Evolutionary conservation across 30 jellyfish, hydroid and myxozoan species (phyloP), one percentile per base, ranked within the genome.

Genomic region (Cassiopea andromeda): DNA sequence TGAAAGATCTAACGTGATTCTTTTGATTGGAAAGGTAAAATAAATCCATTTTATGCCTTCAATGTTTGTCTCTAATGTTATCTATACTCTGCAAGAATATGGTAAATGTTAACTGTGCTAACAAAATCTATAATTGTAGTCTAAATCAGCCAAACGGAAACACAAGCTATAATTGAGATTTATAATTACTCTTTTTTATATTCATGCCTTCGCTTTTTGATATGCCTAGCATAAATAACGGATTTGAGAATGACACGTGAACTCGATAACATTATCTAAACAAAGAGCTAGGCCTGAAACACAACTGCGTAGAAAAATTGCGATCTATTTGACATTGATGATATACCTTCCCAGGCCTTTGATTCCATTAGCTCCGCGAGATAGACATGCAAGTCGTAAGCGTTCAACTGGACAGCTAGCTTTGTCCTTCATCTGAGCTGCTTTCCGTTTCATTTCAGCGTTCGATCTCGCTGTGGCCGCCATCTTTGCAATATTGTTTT

Each of bases 291-390:
- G 78, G 48, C 48, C 78, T n/a, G n/a, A n/a, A n/a, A n/a, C n/a
- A n/a, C n/a, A n/a, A n/a, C n/a, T n/a, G n/a, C n/a, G n/a, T n/a
- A n/a, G n/a, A n/a, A n/a, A 69, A n/a, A n/a, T 13, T 19, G 14
- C 3, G 7, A 13, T 9, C 19, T 72, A 72, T 7, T 15, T 72
- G 27, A 18, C 85, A 8, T 4, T 14, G 2, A 61, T 61, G 14
- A 17, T 1, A 70, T 70, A 94, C 98, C 98, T 90, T 75, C 98
- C 98, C 75, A 94, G 69, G 83, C 98, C 98, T 60, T 90, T 89
- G 69, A 94, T 94, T 17, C 98, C 98, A 61, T 93, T 80, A 13
- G 98, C 98, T 48, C 98, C 98, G 57, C 98, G 83, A 8, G 98
- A 90, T 72, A 94, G 76, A 78, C 98, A 94, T 47, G 98, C 94